Base-by-base conservation (phyloP, 1,140 invertebrate genomes). In the Pomacea maculata region DNA sequence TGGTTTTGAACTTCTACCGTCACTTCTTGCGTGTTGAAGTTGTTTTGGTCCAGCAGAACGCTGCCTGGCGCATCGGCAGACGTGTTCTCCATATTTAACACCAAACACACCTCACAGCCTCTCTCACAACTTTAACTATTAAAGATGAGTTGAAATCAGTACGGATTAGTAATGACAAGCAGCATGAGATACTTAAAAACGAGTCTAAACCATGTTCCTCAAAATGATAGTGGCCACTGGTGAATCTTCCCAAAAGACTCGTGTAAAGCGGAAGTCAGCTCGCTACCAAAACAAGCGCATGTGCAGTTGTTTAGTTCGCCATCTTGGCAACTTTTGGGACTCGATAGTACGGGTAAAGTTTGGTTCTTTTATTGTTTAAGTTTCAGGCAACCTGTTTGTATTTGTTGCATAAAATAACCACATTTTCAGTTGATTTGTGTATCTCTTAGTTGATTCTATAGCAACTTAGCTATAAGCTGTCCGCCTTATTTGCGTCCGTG, bases 231-330 rank as follows among this genome's bases (percentile, higher is more conserved):
- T 45, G 34, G 54, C 15, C 29, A 11, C 10, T 21, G 21, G 3
- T 61, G n/a, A 57, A 55, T 25, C 34, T 57, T 55, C 55, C 8
- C 21, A 55, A n/a, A 19, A 15, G 25, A 57, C 75, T 76, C 15
- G n/a, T 19, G 55, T 71, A 75, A 75, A 83, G 68, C 82, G 82
- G 84, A 83, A 83, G 79, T 83, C 15, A 57, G 55, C 25, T 29
- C 21, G 55, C 72, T 77, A 81, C 71, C 75, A 79, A 82, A 85
- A 85, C 74, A 84, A 80, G 84, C 84, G 84, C 84, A 85, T 85
- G 84, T 81, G 83, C 81, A 83, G 83, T 80, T 79, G 80, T 82
- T 81, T 82, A 79, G 79, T 83, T 82, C 81, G 84, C 84, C 84
- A 85, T 85, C 83, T 85, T 85, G 82, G 68, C 61, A 83, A 83